Conservation (phyloP, 2,113 vertebrate genomes). For the Entomyzon cyanotis region DNA sequence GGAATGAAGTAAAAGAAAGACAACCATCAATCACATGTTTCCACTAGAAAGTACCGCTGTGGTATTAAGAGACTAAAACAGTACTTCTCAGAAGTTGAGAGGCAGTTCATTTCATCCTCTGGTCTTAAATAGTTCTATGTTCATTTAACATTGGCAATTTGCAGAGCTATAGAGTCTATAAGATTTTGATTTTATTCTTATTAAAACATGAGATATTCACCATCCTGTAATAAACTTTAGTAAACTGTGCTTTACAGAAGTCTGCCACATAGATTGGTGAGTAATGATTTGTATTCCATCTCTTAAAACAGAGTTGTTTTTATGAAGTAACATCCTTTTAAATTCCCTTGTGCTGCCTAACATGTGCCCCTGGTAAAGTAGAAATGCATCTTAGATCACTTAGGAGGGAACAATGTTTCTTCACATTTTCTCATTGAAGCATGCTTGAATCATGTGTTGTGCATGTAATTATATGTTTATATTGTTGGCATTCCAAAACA, state of each 20-base stretch:
- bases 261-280: conserved; percentile 56
- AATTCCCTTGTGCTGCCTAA: not conserved
- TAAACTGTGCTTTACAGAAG: not conserved
- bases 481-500: not conserved
- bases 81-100: not conserved
- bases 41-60: not conserved
- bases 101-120: not conserved
- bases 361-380: not conserved
- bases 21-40: not conserved
- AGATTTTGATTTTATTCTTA: not conserved
- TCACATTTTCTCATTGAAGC: conserved; percentile 4
- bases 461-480: conserved; percentile 29
- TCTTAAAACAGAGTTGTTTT: not conserved
- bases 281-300: not conserved
- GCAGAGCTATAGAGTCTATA: not conserved
- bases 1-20: not conserved
- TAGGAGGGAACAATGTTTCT: not conserved
- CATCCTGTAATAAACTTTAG: not conserved
- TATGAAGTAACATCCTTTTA: not conserved
- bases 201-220: not conserved
- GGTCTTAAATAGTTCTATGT: not conserved
- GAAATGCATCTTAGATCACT: not conserved
- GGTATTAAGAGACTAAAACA: not conserved
- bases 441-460: conserved; percentile 13
- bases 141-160: not conserved